Evolutionary conservation across 2,797 vertebrate species (phyloP), one percentile per base, ranked within the genome.

Genomic region (Ptychobarbus kaznakovi): DNA sequence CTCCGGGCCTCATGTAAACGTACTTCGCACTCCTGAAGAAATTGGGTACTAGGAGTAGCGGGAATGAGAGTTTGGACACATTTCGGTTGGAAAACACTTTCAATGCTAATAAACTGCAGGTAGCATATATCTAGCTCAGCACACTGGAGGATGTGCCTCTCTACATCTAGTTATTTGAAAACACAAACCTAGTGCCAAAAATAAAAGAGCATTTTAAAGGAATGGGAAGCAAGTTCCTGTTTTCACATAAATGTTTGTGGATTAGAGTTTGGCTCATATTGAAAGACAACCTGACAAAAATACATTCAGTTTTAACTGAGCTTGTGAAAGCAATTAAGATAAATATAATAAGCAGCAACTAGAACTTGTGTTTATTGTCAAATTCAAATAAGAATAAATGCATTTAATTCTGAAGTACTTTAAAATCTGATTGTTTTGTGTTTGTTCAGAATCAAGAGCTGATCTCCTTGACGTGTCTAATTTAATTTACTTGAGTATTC

Each of bases 71-170:
- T 79, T 79, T 84, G 77, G 81, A 82, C 46, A 46, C 73, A 76
- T 80, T 80, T 32, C 66, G 18, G 79, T 81, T 87, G 76, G 25
- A 80, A 86, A 80, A 83, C 84, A 65, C 77, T 84, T 81, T 89
- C 84, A 69, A 87, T 86, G 68, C 66, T 81, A 82, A 89, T 83
- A 80, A 86, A 84, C 56, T 75, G 78, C 68, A 69, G 69, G 66
- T 61, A 84, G 83, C 18, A 69, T 49, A 83, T 84, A 79, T 84
- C 81, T n/a, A 35, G 68, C 22, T 84, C 38, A 42, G 58, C 69
- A 72, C 81, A 84, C 46, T n/a, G 38, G 10, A 84, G 38, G 66
- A 69, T 84, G 65, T 35, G 20, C 40, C 63, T 44, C 51, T 8
- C 12, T 68, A 40, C 22, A 65, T 25, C 61, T 51, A 56, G 32